phyloP scores from a whole-genome alignment of 1,140 invertebrate species.

The Liolophura sinensis region DNA sequence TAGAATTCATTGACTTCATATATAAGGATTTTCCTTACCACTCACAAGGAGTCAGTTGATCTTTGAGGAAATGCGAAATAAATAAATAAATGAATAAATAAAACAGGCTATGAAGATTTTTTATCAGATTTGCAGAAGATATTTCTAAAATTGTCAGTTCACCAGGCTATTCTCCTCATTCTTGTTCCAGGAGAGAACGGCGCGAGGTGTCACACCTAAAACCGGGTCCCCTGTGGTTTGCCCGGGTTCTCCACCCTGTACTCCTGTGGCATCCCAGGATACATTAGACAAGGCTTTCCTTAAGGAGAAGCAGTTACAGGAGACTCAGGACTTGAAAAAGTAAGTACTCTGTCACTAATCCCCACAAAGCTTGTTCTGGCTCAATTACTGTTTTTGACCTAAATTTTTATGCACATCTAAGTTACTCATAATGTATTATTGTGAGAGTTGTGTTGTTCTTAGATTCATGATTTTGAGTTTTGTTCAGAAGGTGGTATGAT shows the following conservation, averaged over 20 bases:
- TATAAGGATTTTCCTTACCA: no score
- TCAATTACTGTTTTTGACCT: no score
- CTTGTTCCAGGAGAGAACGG: not conserved
- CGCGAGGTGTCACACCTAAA: not conserved
- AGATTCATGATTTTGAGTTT: not conserved
- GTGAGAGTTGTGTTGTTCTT: not conserved
- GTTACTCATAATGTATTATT: no score
- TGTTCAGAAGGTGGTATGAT: not conserved
- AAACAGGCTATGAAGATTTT: no score
- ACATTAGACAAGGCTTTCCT: slow-evolving; percentile 25
- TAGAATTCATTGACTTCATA: no score
- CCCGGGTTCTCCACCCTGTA: slow-evolving; percentile 1
- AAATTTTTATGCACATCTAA: no score
- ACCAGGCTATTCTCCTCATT: not conserved
- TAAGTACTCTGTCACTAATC: slow-evolving; percentile 15
- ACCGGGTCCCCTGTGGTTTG: slow-evolving; percentile 3
- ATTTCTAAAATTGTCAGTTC: no score
- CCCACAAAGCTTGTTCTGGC: no score
- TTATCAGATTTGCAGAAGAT: no score
- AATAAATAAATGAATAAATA: no score
- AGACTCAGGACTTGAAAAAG: slow-evolving; percentile 37
- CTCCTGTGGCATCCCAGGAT: slow-evolving; percentile 9
- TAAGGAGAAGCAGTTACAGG: slow-evolving; percentile 26
- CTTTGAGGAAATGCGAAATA: no score
- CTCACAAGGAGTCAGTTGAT: no score